phyloP scores from a whole-genome alignment of 2,797 vertebrate genomes.

The Clarias fuscus region DNA sequence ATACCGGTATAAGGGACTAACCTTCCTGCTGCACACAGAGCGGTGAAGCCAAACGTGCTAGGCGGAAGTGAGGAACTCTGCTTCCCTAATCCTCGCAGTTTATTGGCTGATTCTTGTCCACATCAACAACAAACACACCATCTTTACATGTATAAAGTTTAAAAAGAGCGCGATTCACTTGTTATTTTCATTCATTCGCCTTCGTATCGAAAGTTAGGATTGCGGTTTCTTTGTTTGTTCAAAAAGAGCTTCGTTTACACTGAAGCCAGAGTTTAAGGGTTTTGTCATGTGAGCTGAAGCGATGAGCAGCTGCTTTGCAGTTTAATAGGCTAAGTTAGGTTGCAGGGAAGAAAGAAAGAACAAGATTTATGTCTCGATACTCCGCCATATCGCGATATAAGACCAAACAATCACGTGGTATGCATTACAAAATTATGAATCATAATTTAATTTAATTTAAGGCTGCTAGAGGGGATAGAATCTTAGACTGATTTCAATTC shows the following conservation, averaged over 20 bases:
- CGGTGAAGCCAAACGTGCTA: slow-evolving; percentile 28
- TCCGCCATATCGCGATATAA: neutral
- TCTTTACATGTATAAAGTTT: neutral
- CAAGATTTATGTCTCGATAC: neutral
- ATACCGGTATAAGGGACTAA: slow-evolving; percentile 49
- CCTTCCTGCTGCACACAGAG: slow-evolving; percentile 54
- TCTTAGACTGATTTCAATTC: too few species aligned
- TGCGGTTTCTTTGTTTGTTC: neutral
- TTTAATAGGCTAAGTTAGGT: neutral
- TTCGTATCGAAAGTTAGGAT: neutral
- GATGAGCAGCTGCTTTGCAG: neutral
- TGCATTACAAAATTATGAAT: too few species aligned
- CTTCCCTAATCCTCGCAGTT: neutral
- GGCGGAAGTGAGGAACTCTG: neutral
- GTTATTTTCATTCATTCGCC: slow-evolving; percentile 3
- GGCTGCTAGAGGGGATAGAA: too few species aligned
- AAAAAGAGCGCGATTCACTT: neutral
- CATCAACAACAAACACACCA: neutral
- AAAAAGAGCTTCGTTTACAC: neutral
- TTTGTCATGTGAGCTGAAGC: neutral
- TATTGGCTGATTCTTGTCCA: neutral
- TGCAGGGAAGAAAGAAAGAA: neutral
- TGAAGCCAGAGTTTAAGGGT: neutral
- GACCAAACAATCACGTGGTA: too few species aligned
- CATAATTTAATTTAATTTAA: too few species aligned